Evolutionary conservation across 53 echinoderm and acorn worm genomes (phyloP), one percentile per base, ranked within the genome.

Genomic region (Holothuria leucospilota): DNA sequence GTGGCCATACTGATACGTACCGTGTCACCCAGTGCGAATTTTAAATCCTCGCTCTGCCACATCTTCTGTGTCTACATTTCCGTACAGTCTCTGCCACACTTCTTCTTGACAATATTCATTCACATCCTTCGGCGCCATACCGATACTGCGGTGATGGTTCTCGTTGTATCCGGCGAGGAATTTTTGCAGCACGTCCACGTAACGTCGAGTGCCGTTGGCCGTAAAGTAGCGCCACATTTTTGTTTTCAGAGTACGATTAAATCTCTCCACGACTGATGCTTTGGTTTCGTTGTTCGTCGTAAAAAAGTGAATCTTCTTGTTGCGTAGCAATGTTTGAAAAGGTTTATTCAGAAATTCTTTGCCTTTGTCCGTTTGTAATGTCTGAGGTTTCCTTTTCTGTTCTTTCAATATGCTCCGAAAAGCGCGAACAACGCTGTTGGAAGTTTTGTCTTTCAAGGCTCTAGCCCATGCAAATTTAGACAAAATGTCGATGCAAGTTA

Each of bases 401-500:
- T 34, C 34, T 2, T 34, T 34, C 3, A 34, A 3, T 34, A 34
- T 34, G 1, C 34, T 34, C 34, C 3, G 34, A 34, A 34, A 34
- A 34, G 34, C 3, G 34, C 34, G 34, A 34, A 34, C 3, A 3
- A 34, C 34, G 34, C 34, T 34, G 83, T 34, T 34, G 34, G 34
- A 34, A 2, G 34, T 34, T 34, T 34, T 34, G 34, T 34, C 34
- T 34, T 3, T 34, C 34, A 34, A 34, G 34, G 34, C 34, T 34
- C 34, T 34, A 34, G 34, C 34, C 34, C 34, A 34, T 3, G 34
- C 2, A 3, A 34, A 34, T 34, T 34, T 34, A 34, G 34, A 34
- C 89, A 34, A 85, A 38, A 92, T 77, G 58, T 94, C 91, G 20
- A 91, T 92, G 27, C 88, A 85, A 13, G 93, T 93, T 79, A 95